Base-by-base conservation (phyloP, 2,113 vertebrate species). In the Cyprinus carpio region DNA sequence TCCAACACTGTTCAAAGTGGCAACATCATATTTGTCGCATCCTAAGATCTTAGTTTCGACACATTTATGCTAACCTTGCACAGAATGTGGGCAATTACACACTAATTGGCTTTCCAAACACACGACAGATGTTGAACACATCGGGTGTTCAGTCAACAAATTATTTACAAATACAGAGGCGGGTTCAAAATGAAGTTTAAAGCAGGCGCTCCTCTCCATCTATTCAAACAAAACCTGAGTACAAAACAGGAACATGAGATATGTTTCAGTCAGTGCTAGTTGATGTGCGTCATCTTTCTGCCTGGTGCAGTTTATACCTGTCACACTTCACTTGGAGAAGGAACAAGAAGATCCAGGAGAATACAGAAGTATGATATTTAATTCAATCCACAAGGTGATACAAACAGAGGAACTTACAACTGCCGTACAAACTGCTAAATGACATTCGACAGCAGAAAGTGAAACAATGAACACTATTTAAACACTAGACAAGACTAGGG, bases 251-350 rank as follows among this genome's bases (percentile, higher is more conserved):
- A 81, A 86, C 67, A 84, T 72, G 51, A 84, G 86, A 84, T 76
- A 82, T 84, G 76, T 86, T 88, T 88, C 82, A 86, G 84, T 88
- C 85, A 86, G 60, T 86, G 84, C 18, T 27, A 77, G 67, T 76
- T 37, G 64, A 34, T 71, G 71, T 84, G 77, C 40, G 51, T 86
- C 78, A 86, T 84, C 29, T 67, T 82, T 88, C 85, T 84, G 85
- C 51, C 82, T 31, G 69, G 49, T 71, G 71, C 74, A 83, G 6
- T 84, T 88, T 82, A 82, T n/a, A n/a, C n/a, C n/a, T n/a, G n/a
- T n/a, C n/a, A n/a, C n/a, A n/a, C n/a, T n/a, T n/a, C n/a, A n/a
- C n/a, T n/a, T n/a, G n/a, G n/a, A n/a, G n/a, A n/a, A n/a, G n/a
- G n/a, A n/a, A n/a, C n/a, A n/a, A n/a, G n/a, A n/a, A n/a, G n/a